Base-by-base conservation (phyloP, 2,113 vertebrate genomes). In the Axis porcinus region DNA sequence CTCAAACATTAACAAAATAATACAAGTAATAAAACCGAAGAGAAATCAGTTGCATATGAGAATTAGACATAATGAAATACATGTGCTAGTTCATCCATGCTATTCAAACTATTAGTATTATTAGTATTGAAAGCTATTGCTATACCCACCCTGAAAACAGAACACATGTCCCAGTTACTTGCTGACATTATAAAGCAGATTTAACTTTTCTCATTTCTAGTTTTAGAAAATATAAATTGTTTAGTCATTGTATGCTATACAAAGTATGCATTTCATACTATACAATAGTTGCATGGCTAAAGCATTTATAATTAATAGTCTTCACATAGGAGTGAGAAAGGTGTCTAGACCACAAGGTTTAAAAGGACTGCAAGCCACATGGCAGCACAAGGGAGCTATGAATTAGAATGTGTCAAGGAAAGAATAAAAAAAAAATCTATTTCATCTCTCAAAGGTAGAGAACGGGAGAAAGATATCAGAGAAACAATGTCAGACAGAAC, bases 241-340 rank as follows among this genome's bases (percentile, higher is more conserved):
- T 36, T 43, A 16, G 76, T 45, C 54, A 33, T 13, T 47, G 85
- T 57, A 91, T 3, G 1, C 27, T 55, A 11, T 47, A 25, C 36
- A 36, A 47, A 70, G n/a, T 36, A 23, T 11, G 67, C 54, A 33
- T 15, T 40, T 86, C 55, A 89, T 3, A 1, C 33, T 58, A 10
- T 50, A 17, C n/a, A 43, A n/a, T 7, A 52, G 47, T 28, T 58
- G 6, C 17, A 13, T 79, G 27, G n/a, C 21, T 70, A 67, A 40
- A 85, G 21, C 60, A 90, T 62, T 95, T 89, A 55, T 82, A 97
- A 97, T 97, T 97, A 97, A 92, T 84, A n/a, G 95, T n/a, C 52
- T 98, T 8, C 82, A 36, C 43, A 95, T 3, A 96, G 60, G 79
- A 89, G 62, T 78, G 55, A 88, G 85, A 97, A 97, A 97, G 97